These are phyloP conservation scores for Cisticola juncidis DNA, from an alignment of 2,113 vertebrate species.

Conservation along the genomic window DNA sequence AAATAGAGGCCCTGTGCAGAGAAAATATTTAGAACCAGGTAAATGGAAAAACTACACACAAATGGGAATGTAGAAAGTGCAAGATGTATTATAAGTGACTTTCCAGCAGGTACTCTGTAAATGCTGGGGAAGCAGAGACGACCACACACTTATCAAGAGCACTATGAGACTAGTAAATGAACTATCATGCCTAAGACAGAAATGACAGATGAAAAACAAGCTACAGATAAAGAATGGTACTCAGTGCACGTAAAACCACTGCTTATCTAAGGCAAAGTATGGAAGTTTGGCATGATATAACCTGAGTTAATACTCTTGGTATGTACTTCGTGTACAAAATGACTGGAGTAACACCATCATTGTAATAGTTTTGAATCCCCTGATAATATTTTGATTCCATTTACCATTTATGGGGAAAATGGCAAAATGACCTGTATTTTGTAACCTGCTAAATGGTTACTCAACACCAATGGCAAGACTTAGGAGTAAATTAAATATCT, in stretches of 20 bases:
- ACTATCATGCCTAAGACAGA: background rate
- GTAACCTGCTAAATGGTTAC: background rate
- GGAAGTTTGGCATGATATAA: conserved; percentile 28
- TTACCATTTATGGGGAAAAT: conserved; percentile 2
- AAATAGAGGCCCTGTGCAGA: background rate
- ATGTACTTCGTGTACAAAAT: background rate
- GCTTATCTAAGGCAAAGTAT: conserved; percentile 42
- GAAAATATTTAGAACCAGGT: background rate
- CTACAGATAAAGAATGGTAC: background rate
- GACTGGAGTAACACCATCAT: background rate
- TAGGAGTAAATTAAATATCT: background rate
- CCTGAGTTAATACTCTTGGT: conserved; percentile 41
- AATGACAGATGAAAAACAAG: background rate
- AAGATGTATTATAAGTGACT: background rate
- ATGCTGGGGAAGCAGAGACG: background rate
- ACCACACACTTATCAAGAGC: background rate
- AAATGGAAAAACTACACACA: background rate
- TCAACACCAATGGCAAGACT: background rate
- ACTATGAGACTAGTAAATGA: background rate
- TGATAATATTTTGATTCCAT: background rate
- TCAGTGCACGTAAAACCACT: background rate
- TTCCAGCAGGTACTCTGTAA: background rate
- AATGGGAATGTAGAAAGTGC: background rate
- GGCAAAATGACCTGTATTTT: background rate
- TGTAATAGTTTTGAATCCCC: background rate